Percentiles rank a stretch among this genome's conserved stretches.
These are phyloP conservation scores for Neoitamus cyanurus DNA, from an alignment of 2,888 invertebrate species.

Conservation along the genomic window DNA sequence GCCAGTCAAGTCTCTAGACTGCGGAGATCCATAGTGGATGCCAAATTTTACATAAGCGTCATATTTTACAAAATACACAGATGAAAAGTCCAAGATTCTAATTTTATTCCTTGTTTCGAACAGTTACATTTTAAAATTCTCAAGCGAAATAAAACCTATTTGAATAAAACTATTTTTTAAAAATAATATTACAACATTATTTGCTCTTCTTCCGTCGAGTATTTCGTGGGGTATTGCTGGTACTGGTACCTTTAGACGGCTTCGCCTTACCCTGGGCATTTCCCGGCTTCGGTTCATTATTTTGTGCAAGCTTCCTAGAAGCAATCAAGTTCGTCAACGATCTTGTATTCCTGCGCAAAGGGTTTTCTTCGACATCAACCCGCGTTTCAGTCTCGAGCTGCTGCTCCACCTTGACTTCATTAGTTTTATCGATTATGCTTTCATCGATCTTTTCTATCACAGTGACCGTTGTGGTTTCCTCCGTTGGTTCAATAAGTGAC, in stretches of 20 bases:
- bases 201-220: slow-evolving; percentile 4
- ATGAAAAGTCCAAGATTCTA: too few species aligned
- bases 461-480: neutral
- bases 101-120: neutral
- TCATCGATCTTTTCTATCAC: neutral
- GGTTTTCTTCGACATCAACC: neutral
- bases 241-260: neutral
- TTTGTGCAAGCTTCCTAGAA: neutral
- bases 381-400: neutral
- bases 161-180: neutral
- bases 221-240: neutral
- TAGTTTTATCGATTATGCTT: neutral
- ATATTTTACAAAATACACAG: too few species aligned
- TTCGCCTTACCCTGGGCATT: neutral
- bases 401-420: neutral
- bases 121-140: neutral
- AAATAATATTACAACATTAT: neutral
- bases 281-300: neutral
- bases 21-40: too few species aligned
- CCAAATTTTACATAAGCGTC: too few species aligned
- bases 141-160: neutral
- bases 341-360: neutral
- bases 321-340: neutral
- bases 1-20: too few species aligned
- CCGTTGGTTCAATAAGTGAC: neutral